Evolutionary conservation across 2,113 vertebrate genomes (phyloP).

Genomic region (Carassius carassius): DNA sequence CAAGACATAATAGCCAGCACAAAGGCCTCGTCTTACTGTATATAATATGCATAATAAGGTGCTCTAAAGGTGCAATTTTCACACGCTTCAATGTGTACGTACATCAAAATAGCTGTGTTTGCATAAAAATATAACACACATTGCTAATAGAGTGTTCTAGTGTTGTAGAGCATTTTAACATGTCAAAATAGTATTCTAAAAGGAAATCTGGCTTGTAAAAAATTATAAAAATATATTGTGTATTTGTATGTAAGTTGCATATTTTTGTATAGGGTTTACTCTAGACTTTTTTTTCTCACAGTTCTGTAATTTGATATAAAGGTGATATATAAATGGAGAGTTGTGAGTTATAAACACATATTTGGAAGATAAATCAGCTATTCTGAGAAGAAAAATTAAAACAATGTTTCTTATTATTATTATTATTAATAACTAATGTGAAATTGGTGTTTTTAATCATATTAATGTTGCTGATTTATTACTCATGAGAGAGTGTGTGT

Average conservation of each 20-base stretch:
- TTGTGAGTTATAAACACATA: too few relatives aligned
- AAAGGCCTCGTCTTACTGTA: background rate
- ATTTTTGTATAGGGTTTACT: background rate
- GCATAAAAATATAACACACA: background rate
- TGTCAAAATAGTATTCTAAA: background rate
- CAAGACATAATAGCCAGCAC: background rate
- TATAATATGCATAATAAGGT: background rate
- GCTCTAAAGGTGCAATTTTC: background rate
- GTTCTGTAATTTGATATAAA: too few relatives aligned
- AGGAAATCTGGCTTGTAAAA: background rate
- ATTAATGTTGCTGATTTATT: too few relatives aligned
- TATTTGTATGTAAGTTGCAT: background rate
- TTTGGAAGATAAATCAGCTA: too few relatives aligned
- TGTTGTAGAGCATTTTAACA: background rate
- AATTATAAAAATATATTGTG: background rate
- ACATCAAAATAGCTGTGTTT: background rate
- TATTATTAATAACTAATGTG: too few relatives aligned
- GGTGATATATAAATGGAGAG: too few relatives aligned
- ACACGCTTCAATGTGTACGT: background rate
- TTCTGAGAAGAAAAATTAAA: too few relatives aligned
- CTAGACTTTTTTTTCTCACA: background rate
- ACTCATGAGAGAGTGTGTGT: too few relatives aligned
- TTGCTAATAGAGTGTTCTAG: background rate
- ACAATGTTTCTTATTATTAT: too few relatives aligned
- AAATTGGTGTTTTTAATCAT: too few relatives aligned